Conservation (phyloP, 2,113 vertebrate species). For the Leptosomus discolor region DNA sequence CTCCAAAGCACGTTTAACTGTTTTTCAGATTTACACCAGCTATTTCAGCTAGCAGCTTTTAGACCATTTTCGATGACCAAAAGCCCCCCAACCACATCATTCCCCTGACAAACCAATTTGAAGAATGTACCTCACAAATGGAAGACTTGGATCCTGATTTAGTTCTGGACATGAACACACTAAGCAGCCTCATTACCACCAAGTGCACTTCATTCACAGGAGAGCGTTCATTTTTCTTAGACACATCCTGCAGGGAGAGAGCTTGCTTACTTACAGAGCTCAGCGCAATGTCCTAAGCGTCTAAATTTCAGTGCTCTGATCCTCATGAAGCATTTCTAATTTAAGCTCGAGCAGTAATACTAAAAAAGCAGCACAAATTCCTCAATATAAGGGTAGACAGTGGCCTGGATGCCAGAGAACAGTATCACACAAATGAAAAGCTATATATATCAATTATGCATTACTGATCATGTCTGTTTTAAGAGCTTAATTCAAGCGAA, state of each 20-base stretch:
- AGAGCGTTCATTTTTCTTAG: slow-evolving; percentile 93
- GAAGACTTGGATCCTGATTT: slow-evolving; percentile 97
- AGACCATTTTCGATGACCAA: not conserved
- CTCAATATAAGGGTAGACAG: not conserved
- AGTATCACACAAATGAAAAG: not conserved
- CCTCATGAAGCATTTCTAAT: not conserved
- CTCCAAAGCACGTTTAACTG: not conserved
- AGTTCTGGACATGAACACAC: slow-evolving; percentile 98
- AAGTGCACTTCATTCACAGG: slow-evolving; percentile 94
- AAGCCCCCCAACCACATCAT: not conserved
- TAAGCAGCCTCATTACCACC: slow-evolving; percentile 96
- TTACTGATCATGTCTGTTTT: not conserved
- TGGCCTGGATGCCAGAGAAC: not conserved
- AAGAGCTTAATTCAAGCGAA: not conserved
- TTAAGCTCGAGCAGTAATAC: not conserved
- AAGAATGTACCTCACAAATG: slow-evolving; percentile 84
- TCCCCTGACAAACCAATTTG: not conserved
- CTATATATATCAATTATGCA: not conserved
- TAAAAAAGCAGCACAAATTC: not conserved
- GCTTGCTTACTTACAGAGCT: not conserved
- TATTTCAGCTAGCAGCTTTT: not conserved
- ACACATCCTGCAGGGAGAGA: slow-evolving; percentile 83
- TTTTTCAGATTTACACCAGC: not conserved
- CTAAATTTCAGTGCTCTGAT: not conserved
- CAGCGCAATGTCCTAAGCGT: not conserved